Conservation (phyloP, 2,797 vertebrate species). For the Sebastiscus albofasciatus region DNA sequence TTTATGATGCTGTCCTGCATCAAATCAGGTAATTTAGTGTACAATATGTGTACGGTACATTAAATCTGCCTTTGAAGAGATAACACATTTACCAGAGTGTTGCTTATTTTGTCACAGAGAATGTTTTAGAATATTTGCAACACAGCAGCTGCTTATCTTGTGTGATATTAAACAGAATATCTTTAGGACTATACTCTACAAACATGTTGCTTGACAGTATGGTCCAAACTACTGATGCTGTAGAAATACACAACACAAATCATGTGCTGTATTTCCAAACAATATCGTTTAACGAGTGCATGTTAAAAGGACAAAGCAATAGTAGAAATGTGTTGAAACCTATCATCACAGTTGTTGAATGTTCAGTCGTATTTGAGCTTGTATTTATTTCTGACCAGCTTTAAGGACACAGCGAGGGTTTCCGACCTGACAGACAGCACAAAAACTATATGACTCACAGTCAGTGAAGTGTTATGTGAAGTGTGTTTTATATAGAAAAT, state of each 20-base stretch:
- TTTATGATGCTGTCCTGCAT: neutral
- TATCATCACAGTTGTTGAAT: neutral
- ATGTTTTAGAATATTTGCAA: slow-evolving; percentile 8
- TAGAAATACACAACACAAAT: neutral
- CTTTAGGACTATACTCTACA: neutral
- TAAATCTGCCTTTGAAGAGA: neutral
- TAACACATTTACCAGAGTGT: neutral
- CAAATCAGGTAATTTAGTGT: neutral
- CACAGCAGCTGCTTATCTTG: neutral
- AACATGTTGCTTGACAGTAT: neutral
- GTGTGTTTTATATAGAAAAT: slow-evolving; percentile 73
- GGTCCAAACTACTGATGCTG: neutral
- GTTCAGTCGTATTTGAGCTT: neutral
- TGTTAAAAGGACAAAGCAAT: neutral
- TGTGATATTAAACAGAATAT: slow-evolving; percentile 8
- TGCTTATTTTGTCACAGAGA: slow-evolving; percentile 2
- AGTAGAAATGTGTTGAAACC: neutral
- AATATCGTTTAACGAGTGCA: neutral
- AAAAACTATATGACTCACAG: slow-evolving; percentile 44
- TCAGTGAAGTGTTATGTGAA: slow-evolving; percentile 20
- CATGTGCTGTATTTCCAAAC: neutral
- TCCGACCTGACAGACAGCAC: slow-evolving; percentile 27
- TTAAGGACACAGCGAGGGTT: neutral
- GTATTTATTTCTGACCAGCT: neutral
- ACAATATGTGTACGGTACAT: neutral